phyloP scores from a whole-genome alignment of 2,888 invertebrate species.

The Deilephila elpenor region DNA sequence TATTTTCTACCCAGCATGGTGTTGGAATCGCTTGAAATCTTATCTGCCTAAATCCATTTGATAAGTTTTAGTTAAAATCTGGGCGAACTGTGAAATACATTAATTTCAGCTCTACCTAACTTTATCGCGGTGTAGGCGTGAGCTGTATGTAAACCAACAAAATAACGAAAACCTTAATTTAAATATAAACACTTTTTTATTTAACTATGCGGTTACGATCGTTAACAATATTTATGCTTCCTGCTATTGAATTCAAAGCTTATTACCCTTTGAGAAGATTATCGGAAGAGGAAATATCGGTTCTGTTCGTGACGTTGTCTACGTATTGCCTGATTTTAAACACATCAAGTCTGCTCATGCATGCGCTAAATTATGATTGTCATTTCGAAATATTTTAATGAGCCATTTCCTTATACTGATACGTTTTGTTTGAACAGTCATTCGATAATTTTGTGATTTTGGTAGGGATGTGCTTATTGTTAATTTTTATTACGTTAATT shows the following conservation, averaged over 20 bases:
- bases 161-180: too few species aligned
- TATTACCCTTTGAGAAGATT: not conserved
- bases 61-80: too few species aligned
- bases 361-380: slow-evolving; percentile 3
- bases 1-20: too few species aligned
- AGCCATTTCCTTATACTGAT: slow-evolving; percentile 1
- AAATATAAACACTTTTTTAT: too few species aligned
- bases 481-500: not conserved
- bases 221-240: not conserved
- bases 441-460: not conserved
- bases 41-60: too few species aligned
- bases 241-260: not conserved
- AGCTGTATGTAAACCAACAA: too few species aligned
- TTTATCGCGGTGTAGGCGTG: too few species aligned
- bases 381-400: not conserved
- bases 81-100: too few species aligned
- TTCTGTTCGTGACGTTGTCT: not conserved
- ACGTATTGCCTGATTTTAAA: not conserved
- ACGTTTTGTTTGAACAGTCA: not conserved
- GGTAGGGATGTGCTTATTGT: not conserved
- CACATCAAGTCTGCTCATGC: not conserved
- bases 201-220: too few species aligned
- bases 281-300: slow-evolving; percentile 6
- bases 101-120: too few species aligned
- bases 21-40: too few species aligned